These are phyloP conservation scores for Chloroclystis v-ata DNA, from an alignment of 2,888 invertebrate genomes.

Conservation along the genomic window DNA sequence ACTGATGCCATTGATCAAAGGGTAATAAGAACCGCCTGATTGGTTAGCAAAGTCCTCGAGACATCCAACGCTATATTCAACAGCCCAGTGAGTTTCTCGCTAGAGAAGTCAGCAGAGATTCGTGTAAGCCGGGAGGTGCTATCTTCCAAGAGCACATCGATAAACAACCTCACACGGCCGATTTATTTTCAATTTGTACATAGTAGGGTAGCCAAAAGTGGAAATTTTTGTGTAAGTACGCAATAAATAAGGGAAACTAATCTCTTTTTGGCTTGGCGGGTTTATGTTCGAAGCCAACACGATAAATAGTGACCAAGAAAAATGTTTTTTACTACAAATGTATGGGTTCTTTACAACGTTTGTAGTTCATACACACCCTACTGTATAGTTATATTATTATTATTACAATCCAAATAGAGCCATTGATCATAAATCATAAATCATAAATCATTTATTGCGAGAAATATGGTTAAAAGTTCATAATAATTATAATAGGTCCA, in stretches of 20 bases:
- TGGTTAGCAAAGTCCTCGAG: constrained; percentile 32
- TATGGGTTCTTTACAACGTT: too few relatives aligned
- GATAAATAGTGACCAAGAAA: constrained; percentile 18
- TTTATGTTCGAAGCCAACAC: constrained; percentile 17
- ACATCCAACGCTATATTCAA: constrained; percentile 29
- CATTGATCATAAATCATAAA: too few relatives aligned
- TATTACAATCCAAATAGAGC: too few relatives aligned
- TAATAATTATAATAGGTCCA: too few relatives aligned
- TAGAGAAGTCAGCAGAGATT: constrained; percentile 25
- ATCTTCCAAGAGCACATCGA: constrained; percentile 19
- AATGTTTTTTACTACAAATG: constrained; percentile 11
- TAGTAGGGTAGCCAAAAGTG: constrained; percentile 16
- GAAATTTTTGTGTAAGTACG: constrained; percentile 17
- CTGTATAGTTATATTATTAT: too few relatives aligned
- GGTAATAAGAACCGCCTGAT: constrained; percentile 30
- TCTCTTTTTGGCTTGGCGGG: constrained; percentile 20
- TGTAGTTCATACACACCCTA: too few relatives aligned
- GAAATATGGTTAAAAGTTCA: too few relatives aligned
- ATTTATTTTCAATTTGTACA: constrained; percentile 26
- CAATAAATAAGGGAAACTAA: constrained; percentile 23
- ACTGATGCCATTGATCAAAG: constrained; percentile 24
- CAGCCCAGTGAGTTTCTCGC: constrained; percentile 31
- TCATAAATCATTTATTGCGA: too few relatives aligned
- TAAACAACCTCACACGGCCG: constrained; percentile 15
- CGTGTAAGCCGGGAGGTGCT: constrained; percentile 14